Evolutionary conservation across 2,797 vertebrate species (phyloP).

Genomic region (Gallinago solitaria): DNA sequence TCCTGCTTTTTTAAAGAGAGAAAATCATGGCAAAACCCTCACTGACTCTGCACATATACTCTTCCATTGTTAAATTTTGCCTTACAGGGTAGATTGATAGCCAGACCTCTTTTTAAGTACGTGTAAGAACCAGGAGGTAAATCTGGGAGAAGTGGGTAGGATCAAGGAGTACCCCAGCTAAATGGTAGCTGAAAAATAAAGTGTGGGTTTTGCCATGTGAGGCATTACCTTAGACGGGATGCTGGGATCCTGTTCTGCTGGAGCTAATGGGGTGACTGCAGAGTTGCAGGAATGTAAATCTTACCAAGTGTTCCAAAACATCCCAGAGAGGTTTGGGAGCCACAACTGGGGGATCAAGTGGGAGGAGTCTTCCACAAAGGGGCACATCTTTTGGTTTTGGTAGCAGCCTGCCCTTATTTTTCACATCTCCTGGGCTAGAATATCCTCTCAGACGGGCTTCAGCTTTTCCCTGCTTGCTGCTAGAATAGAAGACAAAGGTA

Average conservation of each 20-base stretch:
- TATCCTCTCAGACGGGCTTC: neutral
- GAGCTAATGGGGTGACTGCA: neutral
- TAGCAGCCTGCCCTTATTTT: neutral
- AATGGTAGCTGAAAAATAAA: neutral
- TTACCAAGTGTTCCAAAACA: neutral
- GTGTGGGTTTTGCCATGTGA: neutral
- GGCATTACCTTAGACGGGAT: rapidly evolving
- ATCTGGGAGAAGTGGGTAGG: rapidly evolving
- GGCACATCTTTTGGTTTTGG: neutral
- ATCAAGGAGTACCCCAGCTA: neutral
- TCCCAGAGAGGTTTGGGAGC: neutral
- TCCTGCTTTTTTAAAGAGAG: neutral
- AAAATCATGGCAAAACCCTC: neutral
- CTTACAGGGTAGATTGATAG: neutral
- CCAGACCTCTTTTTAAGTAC: neutral
- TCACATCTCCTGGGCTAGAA: neutral
- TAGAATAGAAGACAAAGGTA: neutral
- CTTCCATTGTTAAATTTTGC: neutral
- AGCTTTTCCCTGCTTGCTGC: neutral
- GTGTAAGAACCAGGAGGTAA: rapidly evolving
- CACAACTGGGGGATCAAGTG: neutral
- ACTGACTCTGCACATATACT: neutral
- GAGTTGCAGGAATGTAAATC: neutral
- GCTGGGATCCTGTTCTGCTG: neutral
- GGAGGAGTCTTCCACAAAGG: neutral